Evolutionary conservation across 2,797 vertebrate species (phyloP).

Genomic region (Peromyscus melanophrys): DNA sequence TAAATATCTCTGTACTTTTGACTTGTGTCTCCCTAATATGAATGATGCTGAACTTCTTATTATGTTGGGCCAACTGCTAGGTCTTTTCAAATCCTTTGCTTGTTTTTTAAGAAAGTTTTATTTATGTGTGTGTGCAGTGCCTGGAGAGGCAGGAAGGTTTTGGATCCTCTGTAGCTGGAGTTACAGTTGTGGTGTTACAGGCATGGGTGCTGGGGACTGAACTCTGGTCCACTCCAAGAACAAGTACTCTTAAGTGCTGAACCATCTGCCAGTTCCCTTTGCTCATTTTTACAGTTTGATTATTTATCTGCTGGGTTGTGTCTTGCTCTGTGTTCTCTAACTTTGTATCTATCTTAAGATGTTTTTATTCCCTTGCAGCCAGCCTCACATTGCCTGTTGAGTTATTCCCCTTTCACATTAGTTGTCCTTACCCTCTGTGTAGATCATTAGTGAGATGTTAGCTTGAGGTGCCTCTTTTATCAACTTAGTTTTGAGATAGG

Average conservation of each 20-base stretch:
- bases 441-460: not conserved
- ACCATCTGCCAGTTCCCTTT: not conserved
- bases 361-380: conserved; percentile 14
- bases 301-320: not conserved
- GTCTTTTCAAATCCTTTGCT: conserved; percentile 18
- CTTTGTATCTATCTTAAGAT: not conserved
- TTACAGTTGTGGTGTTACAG: not conserved
- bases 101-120: not conserved
- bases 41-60: conserved; percentile 21
- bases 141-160: not conserved
- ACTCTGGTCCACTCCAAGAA: not conserved
- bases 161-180: not conserved
- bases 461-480: conserved; percentile 40
- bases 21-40: conserved; percentile 17
- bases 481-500: not conserved
- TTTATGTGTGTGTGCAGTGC: not conserved
- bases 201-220: not conserved
- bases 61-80: not conserved
- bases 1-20: not conserved
- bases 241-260: not conserved
- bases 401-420: not conserved
- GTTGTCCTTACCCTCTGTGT: not conserved
- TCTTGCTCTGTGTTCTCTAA: not conserved
- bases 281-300: not conserved
- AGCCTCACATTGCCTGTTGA: not conserved